Evolutionary conservation across 2,888 invertebrate genomes (phyloP), one percentile per base, ranked within the genome.

Genomic region (Coecobrya sp.): DNA sequence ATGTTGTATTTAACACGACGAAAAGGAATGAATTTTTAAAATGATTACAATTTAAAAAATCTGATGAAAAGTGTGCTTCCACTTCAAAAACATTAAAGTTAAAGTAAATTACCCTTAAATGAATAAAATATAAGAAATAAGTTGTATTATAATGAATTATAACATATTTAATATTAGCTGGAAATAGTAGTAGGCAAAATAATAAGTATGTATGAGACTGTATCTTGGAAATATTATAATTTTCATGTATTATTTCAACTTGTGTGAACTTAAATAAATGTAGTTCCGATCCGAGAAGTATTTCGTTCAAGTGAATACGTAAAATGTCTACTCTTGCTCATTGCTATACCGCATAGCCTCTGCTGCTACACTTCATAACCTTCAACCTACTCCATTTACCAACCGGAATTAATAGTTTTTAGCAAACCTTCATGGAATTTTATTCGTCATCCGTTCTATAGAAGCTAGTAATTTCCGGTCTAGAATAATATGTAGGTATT

Each of bases 171-270:
- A 49, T 49, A 49, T 7, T 49, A 49, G 3, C 1, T 7, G 10
- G 49, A 13, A 49, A 49, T 49, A 49, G 1, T 49, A 7, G 3
- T 36, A 36, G 36, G 7, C 13, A 49, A n/a, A n/a, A 62, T 62
- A 62, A 62, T 22, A 19, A n/a, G 22, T 59, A 11, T 62, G 25
- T 62, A 25, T 62, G 62, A 62, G 62, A 62, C 62, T 62, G 62
- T 62, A 62, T 62, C 62, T 10, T 62, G 62, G 22, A 62, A 62
- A 62, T 25, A 25, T 62, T 25, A 62, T 62, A 25, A 8, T 62
- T 62, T 25, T 62, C 62, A 62, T 62, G 62, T 62, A 62, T 62
- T 62, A 19, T 25, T 62, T 62, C 62, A 19, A 62, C n/a, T n/a
- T 62, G 22, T 62, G 25, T 62, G 62, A 62, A 25, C 8, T 49